phyloP scores from a whole-genome alignment of 1,140 invertebrate genomes.

The Parasteatoda tepidariorum region DNA sequence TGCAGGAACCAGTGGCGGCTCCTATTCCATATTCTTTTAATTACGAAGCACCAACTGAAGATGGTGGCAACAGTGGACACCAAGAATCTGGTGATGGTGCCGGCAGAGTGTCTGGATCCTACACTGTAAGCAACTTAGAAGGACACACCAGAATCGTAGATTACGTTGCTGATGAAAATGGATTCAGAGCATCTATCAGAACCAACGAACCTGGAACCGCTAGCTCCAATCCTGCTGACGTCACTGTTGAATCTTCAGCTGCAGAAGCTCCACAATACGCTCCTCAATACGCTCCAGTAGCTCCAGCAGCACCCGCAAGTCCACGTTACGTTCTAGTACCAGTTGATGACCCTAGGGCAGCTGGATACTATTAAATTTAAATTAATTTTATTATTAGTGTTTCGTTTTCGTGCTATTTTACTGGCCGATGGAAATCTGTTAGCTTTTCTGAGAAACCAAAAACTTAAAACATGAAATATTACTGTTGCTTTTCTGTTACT shows the following conservation, averaged over 20 bases:
- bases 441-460: too few relatives aligned
- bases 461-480: too few relatives aligned
- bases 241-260: neutral
- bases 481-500: too few relatives aligned
- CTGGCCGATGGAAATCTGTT: too few relatives aligned
- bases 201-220: neutral
- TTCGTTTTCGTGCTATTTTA: too few relatives aligned
- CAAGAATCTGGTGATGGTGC: conserved; percentile 1
- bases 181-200: neutral
- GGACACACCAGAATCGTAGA: neutral
- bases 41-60: neutral
- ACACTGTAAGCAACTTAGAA: neutral
- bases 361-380: neutral
- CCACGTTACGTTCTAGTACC: neutral
- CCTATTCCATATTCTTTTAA: neutral
- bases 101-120: neutral
- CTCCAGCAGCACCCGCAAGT: neutral
- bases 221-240: neutral
- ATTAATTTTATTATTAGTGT: too few relatives aligned
- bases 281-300: neutral
- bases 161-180: neutral
- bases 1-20: neutral
- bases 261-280: neutral
- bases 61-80: neutral
- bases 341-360: neutral